phyloP scores from a whole-genome alignment of 2,113 vertebrate species.

The Ardeotis arabs region DNA sequence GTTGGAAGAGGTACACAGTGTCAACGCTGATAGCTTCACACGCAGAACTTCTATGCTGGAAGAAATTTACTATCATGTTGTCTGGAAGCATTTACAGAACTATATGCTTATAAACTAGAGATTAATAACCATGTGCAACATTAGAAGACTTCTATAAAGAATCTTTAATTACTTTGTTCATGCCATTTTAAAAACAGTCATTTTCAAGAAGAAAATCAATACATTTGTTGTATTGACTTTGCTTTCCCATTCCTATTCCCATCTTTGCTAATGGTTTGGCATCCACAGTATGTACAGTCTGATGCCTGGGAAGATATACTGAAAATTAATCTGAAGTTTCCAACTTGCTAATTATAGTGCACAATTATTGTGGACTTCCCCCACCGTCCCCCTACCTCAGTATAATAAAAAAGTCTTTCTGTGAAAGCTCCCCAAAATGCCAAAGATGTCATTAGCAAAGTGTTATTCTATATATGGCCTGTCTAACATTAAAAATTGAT shows the following conservation, averaged over 20 bases:
- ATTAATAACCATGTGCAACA: constrained; percentile 52
- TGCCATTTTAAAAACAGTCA: constrained; percentile 40
- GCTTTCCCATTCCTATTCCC: background rate
- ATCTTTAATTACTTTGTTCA: constrained; percentile 61
- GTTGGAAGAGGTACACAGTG: background rate
- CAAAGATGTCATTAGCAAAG: background rate
- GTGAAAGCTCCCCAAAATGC: background rate
- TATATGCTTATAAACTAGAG: background rate
- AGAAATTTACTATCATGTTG: background rate
- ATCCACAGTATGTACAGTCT: background rate
- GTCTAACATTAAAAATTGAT: background rate
- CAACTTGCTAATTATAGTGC: constrained; percentile 25
- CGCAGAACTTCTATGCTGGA: background rate
- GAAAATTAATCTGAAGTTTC: background rate
- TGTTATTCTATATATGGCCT: background rate
- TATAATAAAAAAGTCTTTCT: background rate
- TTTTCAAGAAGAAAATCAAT: constrained; percentile 50
- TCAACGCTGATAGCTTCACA: background rate
- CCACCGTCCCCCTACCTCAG: background rate
- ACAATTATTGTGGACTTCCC: background rate
- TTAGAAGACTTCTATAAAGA: constrained; percentile 48
- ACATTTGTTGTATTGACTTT: constrained; percentile 22
- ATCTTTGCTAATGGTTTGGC: background rate
- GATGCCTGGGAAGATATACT: background rate
- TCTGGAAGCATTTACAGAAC: background rate